Base-by-base conservation (phyloP, 2,113 vertebrate genomes). In the Tursiops truncatus region DNA sequence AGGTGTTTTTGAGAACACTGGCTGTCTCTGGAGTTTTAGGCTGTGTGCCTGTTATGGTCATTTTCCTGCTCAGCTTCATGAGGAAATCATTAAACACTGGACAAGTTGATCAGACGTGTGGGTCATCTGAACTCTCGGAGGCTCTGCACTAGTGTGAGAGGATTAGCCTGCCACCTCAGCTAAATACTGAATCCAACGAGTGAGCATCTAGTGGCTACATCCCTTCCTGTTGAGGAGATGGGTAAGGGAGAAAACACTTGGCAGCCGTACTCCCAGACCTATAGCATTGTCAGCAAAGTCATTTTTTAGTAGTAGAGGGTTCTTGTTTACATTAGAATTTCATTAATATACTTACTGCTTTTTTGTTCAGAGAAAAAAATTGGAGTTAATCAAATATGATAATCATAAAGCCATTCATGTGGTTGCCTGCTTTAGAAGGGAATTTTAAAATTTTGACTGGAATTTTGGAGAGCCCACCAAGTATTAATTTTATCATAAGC, bases 281-380 rank as follows among this genome's bases (percentile, higher is more conserved):
- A 20, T 28, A 36, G 20, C 76, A 44, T 50, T 85, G n/a, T 89
- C 36, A 92, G 8, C 20, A 58, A 91, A 47, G 50, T 58, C 9
- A 21, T 65, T 92, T 83, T 93, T 92, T 71, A 65, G 71, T 80
- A 70, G 33, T 70, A 91, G 77, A 92, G 31, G 6, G 26, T 56
- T 94, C 88, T 91, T 58, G 65, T 79, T 96, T 92, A 95, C 53
- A 92, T 95, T 85, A 94, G 31, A 94, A 93, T 36, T 89, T 50
- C 31, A 41, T 89, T 94, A 77, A 53, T 83, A 36, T 87, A 28
- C 33, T 21, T 91, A 17, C 4, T 38, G 21, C 53, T 94, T 82
- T 81, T 41, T 92, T 90, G 21, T 62, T 44, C 94, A 71, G 82
- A 85, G 41, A 68, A 65, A 53, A 17, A 53, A 50, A 33, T 77